A percentile compares a stretch with the other conserved stretches of the same genome.
Evolutionary conservation across 2,113 vertebrate species (phyloP).

Genomic region (Parus major): DNA sequence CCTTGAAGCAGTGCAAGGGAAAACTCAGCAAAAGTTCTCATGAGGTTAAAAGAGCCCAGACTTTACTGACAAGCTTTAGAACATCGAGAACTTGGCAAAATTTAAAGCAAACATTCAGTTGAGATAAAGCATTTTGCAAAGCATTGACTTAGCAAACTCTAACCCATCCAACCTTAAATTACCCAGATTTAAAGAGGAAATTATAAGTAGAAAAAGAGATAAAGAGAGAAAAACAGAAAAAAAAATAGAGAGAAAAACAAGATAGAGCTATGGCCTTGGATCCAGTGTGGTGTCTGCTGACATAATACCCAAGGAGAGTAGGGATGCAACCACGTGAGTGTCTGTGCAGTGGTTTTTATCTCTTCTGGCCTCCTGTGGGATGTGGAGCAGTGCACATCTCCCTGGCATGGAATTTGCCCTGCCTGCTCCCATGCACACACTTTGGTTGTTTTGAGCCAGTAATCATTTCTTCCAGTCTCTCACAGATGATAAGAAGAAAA

Average conservation of each 20-base stretch:
- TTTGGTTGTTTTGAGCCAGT: not conserved
- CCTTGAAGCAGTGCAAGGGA: not conserved
- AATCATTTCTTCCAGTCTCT: not conserved
- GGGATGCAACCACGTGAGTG: not conserved
- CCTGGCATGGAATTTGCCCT: rapidly evolving
- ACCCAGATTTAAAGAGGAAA: not conserved
- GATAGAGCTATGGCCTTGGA: not conserved
- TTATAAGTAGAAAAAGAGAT: not conserved
- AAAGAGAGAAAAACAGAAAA: not conserved
- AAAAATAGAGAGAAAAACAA: not conserved
- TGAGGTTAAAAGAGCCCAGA: not conserved
- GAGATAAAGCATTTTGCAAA: not conserved
- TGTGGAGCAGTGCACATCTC: not conserved
- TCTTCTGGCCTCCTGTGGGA: not conserved
- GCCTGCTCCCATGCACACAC: rapidly evolving
- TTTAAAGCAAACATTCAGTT: not conserved
- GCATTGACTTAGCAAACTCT: not conserved
- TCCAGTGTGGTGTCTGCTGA: not conserved
- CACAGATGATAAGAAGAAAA: not conserved
- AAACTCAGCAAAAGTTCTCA: not conserved
- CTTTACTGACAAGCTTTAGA: not conserved
- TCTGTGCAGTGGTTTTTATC: not conserved
- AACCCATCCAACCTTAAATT: not conserved
- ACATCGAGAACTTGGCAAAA: not conserved
- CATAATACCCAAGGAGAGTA: not conserved